phyloP scores from a whole-genome alignment of 2,113 vertebrate genomes.

The Anas platyrhynchos region DNA sequence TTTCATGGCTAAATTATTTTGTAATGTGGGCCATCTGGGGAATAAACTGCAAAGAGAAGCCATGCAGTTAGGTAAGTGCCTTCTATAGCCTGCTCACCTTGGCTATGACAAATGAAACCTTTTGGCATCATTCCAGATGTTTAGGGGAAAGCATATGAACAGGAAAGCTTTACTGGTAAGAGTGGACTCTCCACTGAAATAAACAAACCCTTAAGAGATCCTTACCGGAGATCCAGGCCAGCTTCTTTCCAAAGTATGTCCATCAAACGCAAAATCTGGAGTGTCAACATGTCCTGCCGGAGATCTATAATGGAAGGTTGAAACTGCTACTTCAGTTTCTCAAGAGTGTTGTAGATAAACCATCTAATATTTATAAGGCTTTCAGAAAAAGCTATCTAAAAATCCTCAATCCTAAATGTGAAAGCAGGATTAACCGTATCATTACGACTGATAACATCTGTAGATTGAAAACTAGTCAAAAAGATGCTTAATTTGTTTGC shows the following conservation, averaged over 20 bases:
- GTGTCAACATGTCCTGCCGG: conserved; percentile 95
- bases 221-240: conserved; percentile 92
- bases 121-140: rapidly evolving
- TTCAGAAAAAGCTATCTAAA: background rate
- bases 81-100: background rate
- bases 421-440: background rate
- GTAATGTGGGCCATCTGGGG: background rate
- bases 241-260: conserved; percentile 97
- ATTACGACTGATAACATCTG: background rate
- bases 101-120: background rate
- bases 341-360: background rate
- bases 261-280: conserved; percentile 95
- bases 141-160: background rate
- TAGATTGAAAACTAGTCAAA: background rate
- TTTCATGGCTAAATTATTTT: background rate
- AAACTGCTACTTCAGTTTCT: background rate
- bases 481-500: background rate
- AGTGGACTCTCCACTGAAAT: background rate
- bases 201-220: background rate
- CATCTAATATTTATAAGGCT: background rate
- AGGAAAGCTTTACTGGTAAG: background rate
- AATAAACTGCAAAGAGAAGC: background rate
- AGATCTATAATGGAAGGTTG: conserved; percentile 77
- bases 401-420: background rate
- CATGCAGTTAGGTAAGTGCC: background rate